Evolutionary conservation across 2,888 invertebrate genomes (phyloP).

Genomic region (Apotomis capreana): DNA sequence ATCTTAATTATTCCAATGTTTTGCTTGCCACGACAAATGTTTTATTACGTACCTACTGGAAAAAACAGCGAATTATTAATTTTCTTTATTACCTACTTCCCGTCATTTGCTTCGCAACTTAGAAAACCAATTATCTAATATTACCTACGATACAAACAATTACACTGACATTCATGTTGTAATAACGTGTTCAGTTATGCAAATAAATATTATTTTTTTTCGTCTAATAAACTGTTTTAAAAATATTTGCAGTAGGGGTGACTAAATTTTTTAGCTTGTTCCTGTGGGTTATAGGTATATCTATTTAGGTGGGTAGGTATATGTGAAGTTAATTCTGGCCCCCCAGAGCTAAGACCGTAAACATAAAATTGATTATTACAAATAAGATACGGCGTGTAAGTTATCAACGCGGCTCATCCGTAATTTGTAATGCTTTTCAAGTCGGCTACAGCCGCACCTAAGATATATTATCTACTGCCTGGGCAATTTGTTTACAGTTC

Average conservation of each 20-base stretch:
- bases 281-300: too few relatives aligned
- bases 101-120: conserved; percentile 13
- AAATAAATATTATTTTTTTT: not conserved
- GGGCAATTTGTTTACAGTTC: conserved; percentile 23
- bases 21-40: conserved; percentile 11
- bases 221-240: too few relatives aligned
- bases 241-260: too few relatives aligned
- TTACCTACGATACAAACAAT: not conserved
- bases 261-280: too few relatives aligned
- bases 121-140: conserved; percentile 8
- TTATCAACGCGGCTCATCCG: conserved; percentile 40
- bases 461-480: conserved; percentile 35
- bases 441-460: conserved; percentile 19
- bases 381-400: conserved; percentile 37
- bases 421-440: conserved; percentile 40
- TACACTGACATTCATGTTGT: not conserved
- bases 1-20: conserved; percentile 11
- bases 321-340: not conserved
- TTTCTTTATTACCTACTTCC: conserved; percentile 33
- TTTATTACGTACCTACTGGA: conserved; percentile 1
- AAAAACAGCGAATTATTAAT: conserved; percentile 6
- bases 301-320: too few relatives aligned
- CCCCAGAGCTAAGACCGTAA: conserved; percentile 20
- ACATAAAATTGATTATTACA: conserved; percentile 38
- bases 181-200: not conserved